Base-by-base conservation (phyloP, 1,140 invertebrate species). In the Papilio polyxenes region DNA sequence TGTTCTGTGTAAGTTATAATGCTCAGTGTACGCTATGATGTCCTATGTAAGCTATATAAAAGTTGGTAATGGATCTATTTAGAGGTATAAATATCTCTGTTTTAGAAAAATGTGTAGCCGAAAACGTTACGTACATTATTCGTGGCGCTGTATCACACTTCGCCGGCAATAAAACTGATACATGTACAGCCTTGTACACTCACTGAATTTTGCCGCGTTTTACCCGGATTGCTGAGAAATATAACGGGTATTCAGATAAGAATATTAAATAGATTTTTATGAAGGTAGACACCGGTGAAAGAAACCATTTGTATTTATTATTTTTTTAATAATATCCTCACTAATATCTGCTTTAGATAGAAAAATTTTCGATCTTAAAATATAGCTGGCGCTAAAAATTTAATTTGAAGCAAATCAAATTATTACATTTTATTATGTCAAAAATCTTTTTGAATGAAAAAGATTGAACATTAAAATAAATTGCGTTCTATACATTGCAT, bases 151-250 rank as follows among this genome's bases (percentile, higher is more conserved):
- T 56, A 79, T 79, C 77, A 79, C 59, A 65, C 59, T 79, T 79
- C 77, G 65, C 31, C 77, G 53, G 77, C 77, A 79, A 79, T 79
- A 79, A 79, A 79, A 65, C n/a, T 79, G 77, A 79, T 62, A 79
- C 77, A 79, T 65, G 77, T 20, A 37, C 56, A 72, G 65, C 65
- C 65, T 37, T 51, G 49, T 77, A 51, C 77, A 79, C 51, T 78
- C 51, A 78, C 23, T 62, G 77, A 62, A 62, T 62, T 40, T 13
- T 72, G 6, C 65, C 65, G 65, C 37, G 65, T 72, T 72, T 72
- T 72, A 72, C 65, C 65, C 2, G 65, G 65, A 72, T 72, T 72
- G 65, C 13, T 20, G 31, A 23, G 31, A 72, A 72, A 72, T 72
- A 72, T 72, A 72, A 72, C 65, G 13, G 65, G 31, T 15, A 72